A percentile compares a stretch with the other conserved stretches of the same genome.
Conservation (phyloP, 1,140 invertebrate species). For the Bombus terrestris region DNA sequence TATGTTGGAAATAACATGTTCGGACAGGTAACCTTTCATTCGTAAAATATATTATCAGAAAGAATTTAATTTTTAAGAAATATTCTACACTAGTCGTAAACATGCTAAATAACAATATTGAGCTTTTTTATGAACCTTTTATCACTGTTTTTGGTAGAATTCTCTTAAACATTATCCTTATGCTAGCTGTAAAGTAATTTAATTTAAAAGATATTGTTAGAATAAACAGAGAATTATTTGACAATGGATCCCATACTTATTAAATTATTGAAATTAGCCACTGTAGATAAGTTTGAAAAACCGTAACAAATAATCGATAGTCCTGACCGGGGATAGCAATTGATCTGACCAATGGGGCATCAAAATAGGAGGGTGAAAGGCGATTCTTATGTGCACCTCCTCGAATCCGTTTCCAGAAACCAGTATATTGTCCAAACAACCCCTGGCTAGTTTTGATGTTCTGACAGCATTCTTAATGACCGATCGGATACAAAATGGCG, state of each 20-base stretch:
- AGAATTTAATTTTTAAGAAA: background rate
- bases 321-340: slow-evolving; percentile 58
- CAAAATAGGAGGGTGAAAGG: slow-evolving; percentile 68
- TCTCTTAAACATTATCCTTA: too few species aligned
- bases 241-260: background rate
- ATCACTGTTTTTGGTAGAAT: too few species aligned
- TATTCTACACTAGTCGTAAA: background rate
- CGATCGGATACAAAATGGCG: slow-evolving; percentile 71
- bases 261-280: slow-evolving; percentile 60
- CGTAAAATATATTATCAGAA: background rate
- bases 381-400: slow-evolving; percentile 73
- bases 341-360: slow-evolving; percentile 77
- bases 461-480: slow-evolving; percentile 53
- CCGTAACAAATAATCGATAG: slow-evolving; percentile 69
- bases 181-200: too few species aligned
- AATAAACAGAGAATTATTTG: too few species aligned
- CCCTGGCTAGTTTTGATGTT: slow-evolving; percentile 66
- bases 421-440: slow-evolving; percentile 64
- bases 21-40: too few species aligned
- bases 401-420: slow-evolving; percentile 66
- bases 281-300: slow-evolving; percentile 61
- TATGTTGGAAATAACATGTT: too few species aligned
- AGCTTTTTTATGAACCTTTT: background rate
- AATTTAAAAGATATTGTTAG: too few species aligned
- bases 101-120: background rate